These are phyloP conservation scores for Sitodiplosis mosellana DNA, from an alignment of 1,140 invertebrate species.

Conservation along the genomic window DNA sequence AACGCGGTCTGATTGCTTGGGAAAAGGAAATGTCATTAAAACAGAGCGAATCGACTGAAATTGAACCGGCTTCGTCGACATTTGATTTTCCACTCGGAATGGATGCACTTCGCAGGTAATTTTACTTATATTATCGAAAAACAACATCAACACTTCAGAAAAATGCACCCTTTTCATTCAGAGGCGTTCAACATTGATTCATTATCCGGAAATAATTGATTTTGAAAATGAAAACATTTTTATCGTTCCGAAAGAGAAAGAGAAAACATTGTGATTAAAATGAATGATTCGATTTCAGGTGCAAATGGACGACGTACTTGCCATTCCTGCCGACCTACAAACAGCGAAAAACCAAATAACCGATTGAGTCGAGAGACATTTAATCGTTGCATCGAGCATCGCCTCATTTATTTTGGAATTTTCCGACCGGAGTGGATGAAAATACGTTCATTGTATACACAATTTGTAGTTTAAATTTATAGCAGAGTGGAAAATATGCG, in stretches of 20 bases:
- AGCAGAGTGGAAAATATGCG: no score
- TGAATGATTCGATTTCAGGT: conserved; percentile 25
- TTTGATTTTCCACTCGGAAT: conserved; percentile 59
- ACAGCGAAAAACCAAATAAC: background rate
- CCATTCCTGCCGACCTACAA: conserved; percentile 50
- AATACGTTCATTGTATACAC: no score
- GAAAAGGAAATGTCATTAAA: conserved; percentile 45
- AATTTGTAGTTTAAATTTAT: no score
- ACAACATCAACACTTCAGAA: no score
- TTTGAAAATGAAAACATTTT: no score
- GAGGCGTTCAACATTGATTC: no score
- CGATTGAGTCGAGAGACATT: no score
- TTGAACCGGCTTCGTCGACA: conserved; percentile 31
- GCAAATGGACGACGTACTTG: conserved; percentile 44
- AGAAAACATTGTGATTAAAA: background rate
- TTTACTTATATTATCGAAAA: background rate
- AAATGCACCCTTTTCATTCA: no score
- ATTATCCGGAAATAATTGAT: no score
- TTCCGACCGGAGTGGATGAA: no score
- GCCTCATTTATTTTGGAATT: no score
- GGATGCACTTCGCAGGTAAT: conserved; percentile 34
- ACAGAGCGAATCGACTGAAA: conserved; percentile 24
- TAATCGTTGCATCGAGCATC: no score
- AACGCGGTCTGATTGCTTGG: conserved; percentile 50
- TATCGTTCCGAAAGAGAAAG: background rate